These are phyloP conservation scores for Steinernema khuongi DNA, from an alignment of 1,140 invertebrate species.

Conservation along the genomic window DNA sequence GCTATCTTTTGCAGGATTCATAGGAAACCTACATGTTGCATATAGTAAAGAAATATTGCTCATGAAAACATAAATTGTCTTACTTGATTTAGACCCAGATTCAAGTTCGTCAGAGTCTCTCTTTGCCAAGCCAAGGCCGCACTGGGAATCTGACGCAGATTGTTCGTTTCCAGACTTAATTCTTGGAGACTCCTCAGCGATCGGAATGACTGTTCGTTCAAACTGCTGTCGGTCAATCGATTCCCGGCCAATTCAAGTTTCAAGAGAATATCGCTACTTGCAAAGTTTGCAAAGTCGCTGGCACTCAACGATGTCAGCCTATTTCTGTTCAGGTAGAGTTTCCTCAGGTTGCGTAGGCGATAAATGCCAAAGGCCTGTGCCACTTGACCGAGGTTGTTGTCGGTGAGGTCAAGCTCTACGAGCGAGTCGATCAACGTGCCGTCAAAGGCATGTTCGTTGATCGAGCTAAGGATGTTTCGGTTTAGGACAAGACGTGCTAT, in stretches of 20 bases:
- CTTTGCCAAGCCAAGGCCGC: constrained; percentile 47
- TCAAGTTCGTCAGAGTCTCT: constrained; percentile 52
- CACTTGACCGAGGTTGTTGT: constrained; percentile 53
- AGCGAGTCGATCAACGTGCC: constrained; percentile 54
- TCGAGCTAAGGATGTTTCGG: constrained; percentile 49
- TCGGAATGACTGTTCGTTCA: constrained; percentile 47
- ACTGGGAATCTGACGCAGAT: constrained; percentile 50
- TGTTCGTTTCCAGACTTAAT: constrained; percentile 56
- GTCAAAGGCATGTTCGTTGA: constrained; percentile 52
- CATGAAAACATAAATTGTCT: no score
- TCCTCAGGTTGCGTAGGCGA: constrained; percentile 51
- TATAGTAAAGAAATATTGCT: constrained; percentile 18
- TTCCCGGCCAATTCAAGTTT: constrained; percentile 57
- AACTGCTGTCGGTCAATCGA: constrained; percentile 43
- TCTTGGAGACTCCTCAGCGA: constrained; percentile 50
- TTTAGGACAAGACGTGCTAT: constrained; percentile 56
- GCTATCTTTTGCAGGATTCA: no score
- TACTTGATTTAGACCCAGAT: constrained; percentile 52
- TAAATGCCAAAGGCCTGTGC: constrained; percentile 29
- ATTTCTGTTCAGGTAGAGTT: constrained; percentile 52
- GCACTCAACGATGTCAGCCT: constrained; percentile 26
- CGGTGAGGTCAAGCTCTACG: constrained; percentile 51
- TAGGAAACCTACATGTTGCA: background rate
- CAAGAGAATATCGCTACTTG: constrained; percentile 39
- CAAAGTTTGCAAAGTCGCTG: constrained; percentile 42